These are phyloP conservation scores for Sipha maydis DNA, from an alignment of 2,888 invertebrate species.

Conservation along the genomic window DNA sequence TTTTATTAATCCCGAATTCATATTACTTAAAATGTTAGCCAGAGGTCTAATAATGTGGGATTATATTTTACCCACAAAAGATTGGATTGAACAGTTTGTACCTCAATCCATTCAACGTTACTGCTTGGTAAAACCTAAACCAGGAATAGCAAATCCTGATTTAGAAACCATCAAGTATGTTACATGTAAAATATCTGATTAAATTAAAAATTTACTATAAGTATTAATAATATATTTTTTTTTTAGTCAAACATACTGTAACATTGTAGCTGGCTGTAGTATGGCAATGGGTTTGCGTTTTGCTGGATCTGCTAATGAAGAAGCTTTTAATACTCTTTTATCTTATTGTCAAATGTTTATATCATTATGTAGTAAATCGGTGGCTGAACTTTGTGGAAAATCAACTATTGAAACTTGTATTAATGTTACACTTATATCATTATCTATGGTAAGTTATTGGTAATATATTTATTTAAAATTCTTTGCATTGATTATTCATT, in stretches of 20 bases:
- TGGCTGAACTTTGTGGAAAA: constrained; percentile 88
- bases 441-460: constrained; percentile 75
- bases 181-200: constrained; percentile 58
- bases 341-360: constrained; percentile 79
- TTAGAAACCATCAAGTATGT: constrained; percentile 92
- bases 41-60: constrained; percentile 90
- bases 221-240: constrained; percentile 62
- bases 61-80: constrained; percentile 79
- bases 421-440: constrained; percentile 82
- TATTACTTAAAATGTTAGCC: constrained; percentile 83
- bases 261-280: constrained; percentile 93
- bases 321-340: constrained; percentile 82
- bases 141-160: constrained; percentile 74
- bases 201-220: not conserved
- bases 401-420: constrained; percentile 90
- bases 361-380: constrained; percentile 75
- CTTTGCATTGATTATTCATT: not conserved
- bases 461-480: not conserved
- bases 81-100: constrained; percentile 87
- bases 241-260: constrained; percentile 92
- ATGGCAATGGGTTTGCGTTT: constrained; percentile 92
- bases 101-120: constrained; percentile 80
- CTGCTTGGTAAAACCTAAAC: constrained; percentile 80
- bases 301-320: constrained; percentile 88
- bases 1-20: constrained; percentile 89